Conservation (phyloP, 2,113 vertebrate species). For the Campylorhamphus procurvoides region DNA sequence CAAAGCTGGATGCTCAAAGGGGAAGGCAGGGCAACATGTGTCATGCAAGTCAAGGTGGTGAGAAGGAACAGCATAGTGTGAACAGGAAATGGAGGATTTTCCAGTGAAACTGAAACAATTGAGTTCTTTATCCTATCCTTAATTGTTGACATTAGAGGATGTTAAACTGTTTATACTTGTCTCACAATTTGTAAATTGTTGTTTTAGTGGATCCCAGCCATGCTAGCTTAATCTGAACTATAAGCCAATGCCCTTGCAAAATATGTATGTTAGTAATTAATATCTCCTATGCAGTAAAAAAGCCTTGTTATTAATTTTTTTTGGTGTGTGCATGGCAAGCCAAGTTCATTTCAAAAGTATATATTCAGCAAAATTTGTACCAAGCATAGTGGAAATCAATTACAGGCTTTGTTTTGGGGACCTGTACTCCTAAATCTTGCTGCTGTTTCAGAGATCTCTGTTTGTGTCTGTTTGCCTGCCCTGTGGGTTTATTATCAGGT, state of each 20-base stretch:
- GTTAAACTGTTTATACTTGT: background rate
- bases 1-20: background rate
- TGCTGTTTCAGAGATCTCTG: background rate
- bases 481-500: background rate
- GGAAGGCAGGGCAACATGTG: background rate
- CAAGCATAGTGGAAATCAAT: background rate
- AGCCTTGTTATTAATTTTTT: background rate
- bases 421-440: background rate
- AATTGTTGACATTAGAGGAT: background rate
- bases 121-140: background rate
- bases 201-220: background rate
- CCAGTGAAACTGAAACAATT: background rate
- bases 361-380: background rate
- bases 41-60: background rate
- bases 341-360: background rate
- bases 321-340: background rate
- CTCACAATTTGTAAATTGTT: background rate
- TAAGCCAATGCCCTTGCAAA: background rate
- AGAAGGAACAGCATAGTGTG: background rate
- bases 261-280: background rate
- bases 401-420: background rate
- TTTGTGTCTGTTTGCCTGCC: background rate
- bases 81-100: background rate
- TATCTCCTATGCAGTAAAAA: background rate
- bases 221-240: background rate